Conservation (phyloP, 2,113 vertebrate genomes). For the Hirundichthys speculiger region DNA sequence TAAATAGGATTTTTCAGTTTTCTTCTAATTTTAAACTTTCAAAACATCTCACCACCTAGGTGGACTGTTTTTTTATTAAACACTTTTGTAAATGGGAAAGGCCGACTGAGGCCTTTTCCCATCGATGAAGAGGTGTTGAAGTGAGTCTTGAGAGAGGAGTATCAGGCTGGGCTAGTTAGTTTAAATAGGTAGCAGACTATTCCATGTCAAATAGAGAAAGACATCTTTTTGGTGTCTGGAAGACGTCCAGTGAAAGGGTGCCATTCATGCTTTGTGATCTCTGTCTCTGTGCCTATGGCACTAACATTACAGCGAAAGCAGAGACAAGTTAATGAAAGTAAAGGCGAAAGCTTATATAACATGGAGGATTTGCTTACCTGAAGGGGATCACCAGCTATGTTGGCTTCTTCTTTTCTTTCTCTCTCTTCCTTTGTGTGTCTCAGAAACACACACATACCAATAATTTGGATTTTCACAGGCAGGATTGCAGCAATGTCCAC, state of each 20-base stretch:
- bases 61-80: too few species aligned
- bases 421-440: background rate
- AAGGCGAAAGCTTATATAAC: conserved; percentile 57
- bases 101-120: background rate
- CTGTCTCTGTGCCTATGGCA: conserved; percentile 24
- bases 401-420: background rate
- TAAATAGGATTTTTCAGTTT: too few species aligned
- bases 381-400: conserved; percentile 26
- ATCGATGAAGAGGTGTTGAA: background rate
- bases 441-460: background rate
- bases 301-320: conserved; percentile 73
- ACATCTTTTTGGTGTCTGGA: conserved; percentile 50
- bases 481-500: too few species aligned
- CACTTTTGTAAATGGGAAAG: too few species aligned
- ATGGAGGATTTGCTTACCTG: conserved; percentile 48
- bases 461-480: too few species aligned
- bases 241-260: conserved; percentile 26
- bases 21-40: too few species aligned
- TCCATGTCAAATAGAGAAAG: conserved; percentile 32
- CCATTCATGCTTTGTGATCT: conserved; percentile 27
- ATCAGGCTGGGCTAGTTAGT: conserved; percentile 16
- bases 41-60: too few species aligned
- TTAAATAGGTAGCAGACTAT: conserved; percentile 8
- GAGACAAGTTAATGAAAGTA: conserved; percentile 56
- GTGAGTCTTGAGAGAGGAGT: conserved; percentile 15